Evolutionary conservation across 2,797 vertebrate genomes (phyloP), one percentile per base, ranked within the genome.

Genomic region (Toxotes lorentzi): DNA sequence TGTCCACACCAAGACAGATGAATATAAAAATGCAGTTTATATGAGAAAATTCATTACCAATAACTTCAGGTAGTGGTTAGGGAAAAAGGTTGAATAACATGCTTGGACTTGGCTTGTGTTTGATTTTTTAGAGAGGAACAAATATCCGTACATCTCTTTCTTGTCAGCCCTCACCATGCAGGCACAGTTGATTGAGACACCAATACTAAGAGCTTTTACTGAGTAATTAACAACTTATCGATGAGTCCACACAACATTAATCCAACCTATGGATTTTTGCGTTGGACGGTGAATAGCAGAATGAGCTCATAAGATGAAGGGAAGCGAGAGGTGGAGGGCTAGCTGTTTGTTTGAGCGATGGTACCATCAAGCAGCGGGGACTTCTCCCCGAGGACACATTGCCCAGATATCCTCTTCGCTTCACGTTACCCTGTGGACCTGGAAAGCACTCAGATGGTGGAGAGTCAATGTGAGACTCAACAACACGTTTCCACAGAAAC

Each of bases 311-410:
- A 65, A 77, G 75, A 90, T 56, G 73, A 78, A 59, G 57, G 59
- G 84, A 81, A 53, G 83, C 30, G 19, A 38, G 70, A 75, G 70
- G 71, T 43, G 43, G 83, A 81, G 81, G 80, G 91, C 88, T 72
- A 84, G 87, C 86, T 84, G 89, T 91, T 90, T 82, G 87, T 86
- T 83, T 93, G 89, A 90, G 82, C 54, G 75, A 93, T 91, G 73
- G 86, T 51, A 61, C 75, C 84, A 85, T 87, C 70, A 78, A 86
- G 73, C 41, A n/a, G 74, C 24, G 3, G 32, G 48, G 73, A 73
- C 79, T 32, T 87, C 78, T 92, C 91, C 90, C 92, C 0, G 51
- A 85, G 87, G 91, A 93, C 73, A 73, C 86, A 82, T 88, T 62
- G 85, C 21, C 75, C 50, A 73, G 78, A 85, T 78, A 76, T 74